Evolutionary conservation across 1,140 invertebrate species (phyloP).

Genomic region (Rhagoletis pomonella): DNA sequence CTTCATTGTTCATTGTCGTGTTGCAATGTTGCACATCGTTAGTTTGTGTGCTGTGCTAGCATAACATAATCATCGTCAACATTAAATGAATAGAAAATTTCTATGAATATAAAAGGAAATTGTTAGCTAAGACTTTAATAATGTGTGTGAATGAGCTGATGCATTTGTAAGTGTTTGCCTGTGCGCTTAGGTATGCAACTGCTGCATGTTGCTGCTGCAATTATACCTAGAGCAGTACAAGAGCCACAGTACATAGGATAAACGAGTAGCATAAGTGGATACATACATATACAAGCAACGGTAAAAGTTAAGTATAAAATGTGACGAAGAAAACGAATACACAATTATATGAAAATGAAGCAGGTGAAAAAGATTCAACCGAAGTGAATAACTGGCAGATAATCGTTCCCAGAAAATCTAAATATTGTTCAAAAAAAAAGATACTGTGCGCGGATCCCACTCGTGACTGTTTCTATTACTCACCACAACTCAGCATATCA

Average conservation of each 20-base stretch:
- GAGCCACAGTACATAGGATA: neutral
- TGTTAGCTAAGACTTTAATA: slow-evolving; percentile 48
- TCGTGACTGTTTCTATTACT: too few species aligned
- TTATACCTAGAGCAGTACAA: slow-evolving; percentile 15
- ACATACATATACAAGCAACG: neutral
- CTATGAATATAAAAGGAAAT: slow-evolving; percentile 50
- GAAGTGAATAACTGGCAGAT: too few species aligned
- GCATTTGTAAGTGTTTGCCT: neutral
- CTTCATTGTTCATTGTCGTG: slow-evolving; percentile 8
- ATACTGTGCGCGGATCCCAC: too few species aligned
- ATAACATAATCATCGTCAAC: slow-evolving; percentile 44
- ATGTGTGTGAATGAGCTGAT: slow-evolving; percentile 9
- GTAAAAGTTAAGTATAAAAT: slow-evolving; percentile 8
- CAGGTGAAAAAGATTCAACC: neutral
- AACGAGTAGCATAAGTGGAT: too few species aligned
- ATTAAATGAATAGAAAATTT: slow-evolving; percentile 49
- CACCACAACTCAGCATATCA: too few species aligned
- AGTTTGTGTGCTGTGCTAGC: neutral
- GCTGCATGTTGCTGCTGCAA: neutral
- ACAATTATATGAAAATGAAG: neutral
- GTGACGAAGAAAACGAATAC: neutral
- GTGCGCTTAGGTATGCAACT: neutral
- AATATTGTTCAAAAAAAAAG: too few species aligned
- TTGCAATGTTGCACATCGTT: slow-evolving; percentile 31
- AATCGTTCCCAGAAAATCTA: too few species aligned